phyloP scores from a whole-genome alignment of 2,888 invertebrate species.

The Athalia cordata region DNA sequence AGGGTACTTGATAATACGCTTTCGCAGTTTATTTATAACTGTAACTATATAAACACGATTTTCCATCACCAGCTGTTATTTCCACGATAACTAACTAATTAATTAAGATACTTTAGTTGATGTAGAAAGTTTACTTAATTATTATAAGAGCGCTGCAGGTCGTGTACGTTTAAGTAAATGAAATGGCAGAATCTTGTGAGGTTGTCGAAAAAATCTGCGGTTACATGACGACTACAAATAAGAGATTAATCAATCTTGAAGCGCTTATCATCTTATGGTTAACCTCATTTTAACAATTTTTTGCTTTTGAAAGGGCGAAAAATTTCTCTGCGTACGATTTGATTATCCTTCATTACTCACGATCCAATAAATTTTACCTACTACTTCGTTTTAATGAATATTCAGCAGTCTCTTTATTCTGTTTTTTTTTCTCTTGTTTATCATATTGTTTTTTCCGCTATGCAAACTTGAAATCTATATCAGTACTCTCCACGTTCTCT shows the following conservation, averaged over 20 bases:
- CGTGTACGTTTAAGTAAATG: not conserved
- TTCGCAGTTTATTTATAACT: not conserved
- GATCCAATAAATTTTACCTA: conserved; percentile 16
- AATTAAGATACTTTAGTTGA: not conserved
- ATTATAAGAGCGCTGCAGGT: not conserved
- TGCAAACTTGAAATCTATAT: not conserved
- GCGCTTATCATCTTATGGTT: not conserved
- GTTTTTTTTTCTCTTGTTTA: not conserved
- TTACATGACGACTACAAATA: not conserved
- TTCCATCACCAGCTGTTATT: not conserved
- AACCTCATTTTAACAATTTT: not conserved
- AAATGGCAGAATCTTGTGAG: not conserved
- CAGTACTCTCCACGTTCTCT: not conserved
- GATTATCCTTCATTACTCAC: conserved; percentile 32
- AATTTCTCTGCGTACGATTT: conserved; percentile 2
- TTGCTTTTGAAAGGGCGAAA: not conserved
- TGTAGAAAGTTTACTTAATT: not conserved
- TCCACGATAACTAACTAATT: not conserved
- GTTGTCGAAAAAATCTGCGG: not conserved
- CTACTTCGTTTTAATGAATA: conserved; percentile 19
- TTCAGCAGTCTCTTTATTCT: conserved; percentile 16
- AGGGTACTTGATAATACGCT: conserved; percentile 35
- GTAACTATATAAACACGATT: too few species aligned
- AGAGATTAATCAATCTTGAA: conserved; percentile 24
- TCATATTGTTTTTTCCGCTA: not conserved